phyloP scores from a whole-genome alignment of 2,888 invertebrate species.

The Rhogogaster chlorosoma region DNA sequence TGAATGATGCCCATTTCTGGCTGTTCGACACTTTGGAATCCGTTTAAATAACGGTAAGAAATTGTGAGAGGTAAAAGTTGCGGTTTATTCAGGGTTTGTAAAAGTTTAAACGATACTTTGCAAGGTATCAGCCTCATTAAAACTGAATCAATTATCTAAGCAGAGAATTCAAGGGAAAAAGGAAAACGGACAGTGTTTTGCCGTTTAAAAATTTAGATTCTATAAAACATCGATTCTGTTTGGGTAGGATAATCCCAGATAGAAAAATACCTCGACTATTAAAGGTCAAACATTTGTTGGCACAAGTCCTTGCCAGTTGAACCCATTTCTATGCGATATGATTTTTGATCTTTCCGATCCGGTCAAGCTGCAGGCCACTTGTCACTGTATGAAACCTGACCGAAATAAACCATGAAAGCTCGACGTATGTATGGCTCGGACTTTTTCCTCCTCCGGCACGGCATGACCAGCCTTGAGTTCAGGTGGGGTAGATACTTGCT shows the following conservation, averaged over 20 bases:
- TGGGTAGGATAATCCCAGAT: background rate
- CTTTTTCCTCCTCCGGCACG: background rate
- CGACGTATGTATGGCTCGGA: background rate
- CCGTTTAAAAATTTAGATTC: background rate
- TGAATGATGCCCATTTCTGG: background rate
- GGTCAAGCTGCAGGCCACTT: background rate
- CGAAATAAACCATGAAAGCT: conserved; percentile 8
- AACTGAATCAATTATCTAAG: background rate
- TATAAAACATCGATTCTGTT: background rate
- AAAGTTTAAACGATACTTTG: background rate
- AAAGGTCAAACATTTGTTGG: background rate
- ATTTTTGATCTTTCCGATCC: background rate
- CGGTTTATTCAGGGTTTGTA: background rate
- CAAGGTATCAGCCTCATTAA: background rate
- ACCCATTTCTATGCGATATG: background rate
- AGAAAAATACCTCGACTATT: background rate
- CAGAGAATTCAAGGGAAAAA: background rate
- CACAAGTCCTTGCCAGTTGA: background rate
- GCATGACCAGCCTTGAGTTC: background rate
- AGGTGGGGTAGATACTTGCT: conserved; percentile 20
- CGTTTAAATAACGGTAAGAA: background rate
- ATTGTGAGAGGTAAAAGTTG: background rate
- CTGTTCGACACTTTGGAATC: background rate
- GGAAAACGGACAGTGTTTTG: background rate
- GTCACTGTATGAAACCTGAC: background rate